Evolutionary conservation across 2,113 vertebrate species (phyloP).

Genomic region (Pyxicephalus adspersus): DNA sequence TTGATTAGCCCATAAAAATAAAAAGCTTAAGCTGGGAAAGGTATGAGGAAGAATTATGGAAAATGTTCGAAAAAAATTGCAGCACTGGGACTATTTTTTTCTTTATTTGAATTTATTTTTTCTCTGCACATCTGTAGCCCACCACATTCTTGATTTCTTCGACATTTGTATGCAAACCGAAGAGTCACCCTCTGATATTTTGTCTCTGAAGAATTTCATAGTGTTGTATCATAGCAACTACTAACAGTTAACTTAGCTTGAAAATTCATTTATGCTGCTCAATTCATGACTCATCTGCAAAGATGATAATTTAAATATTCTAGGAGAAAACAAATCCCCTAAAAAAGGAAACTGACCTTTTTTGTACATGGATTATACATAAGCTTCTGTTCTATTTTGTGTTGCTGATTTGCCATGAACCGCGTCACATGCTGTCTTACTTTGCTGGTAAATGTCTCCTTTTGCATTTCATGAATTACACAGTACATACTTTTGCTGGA

Average conservation of each 20-base stretch:
- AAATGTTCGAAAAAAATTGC: slow-evolving; percentile 11
- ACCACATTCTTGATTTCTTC: slow-evolving; percentile 27
- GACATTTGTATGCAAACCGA: slow-evolving; percentile 44
- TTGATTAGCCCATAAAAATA: no score
- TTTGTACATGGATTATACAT: slow-evolving; percentile 3
- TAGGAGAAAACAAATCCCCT: background rate
- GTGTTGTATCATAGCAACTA: slow-evolving; percentile 45
- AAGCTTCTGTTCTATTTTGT: slow-evolving; percentile 16
- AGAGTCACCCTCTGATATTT: slow-evolving; percentile 27
- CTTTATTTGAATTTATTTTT: slow-evolving; percentile 17
- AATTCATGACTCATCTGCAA: slow-evolving; percentile 37
- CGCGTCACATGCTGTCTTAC: background rate
- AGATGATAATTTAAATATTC: slow-evolving; percentile 8
- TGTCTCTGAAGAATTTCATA: slow-evolving; percentile 43
- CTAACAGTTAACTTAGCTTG: slow-evolving; percentile 27
- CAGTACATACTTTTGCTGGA: background rate
- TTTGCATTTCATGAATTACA: background rate
- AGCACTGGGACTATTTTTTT: slow-evolving; percentile 4
- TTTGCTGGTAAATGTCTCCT: slow-evolving; percentile 8
- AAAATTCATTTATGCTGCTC: slow-evolving; percentile 37
- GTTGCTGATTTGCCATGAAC: background rate
- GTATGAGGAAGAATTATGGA: background rate
- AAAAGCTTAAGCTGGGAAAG: background rate
- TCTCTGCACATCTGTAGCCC: slow-evolving; percentile 16
- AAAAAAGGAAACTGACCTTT: slow-evolving; percentile 38